phyloP scores from a whole-genome alignment of 1,140 invertebrate genomes.

The Ips typographus region DNA sequence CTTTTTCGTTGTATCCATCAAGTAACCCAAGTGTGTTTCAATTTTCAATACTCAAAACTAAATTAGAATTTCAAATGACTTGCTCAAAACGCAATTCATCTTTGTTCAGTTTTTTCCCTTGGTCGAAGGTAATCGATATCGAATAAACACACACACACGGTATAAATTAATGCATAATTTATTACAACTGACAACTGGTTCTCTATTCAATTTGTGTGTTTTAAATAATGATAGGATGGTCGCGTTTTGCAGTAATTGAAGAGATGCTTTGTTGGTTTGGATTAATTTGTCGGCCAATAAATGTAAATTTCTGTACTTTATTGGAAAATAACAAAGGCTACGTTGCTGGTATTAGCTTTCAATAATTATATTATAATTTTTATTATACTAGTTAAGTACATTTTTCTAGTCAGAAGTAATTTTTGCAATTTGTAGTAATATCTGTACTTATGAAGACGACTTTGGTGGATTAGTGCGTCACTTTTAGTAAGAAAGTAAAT shows the following conservation, averaged over 20 bases:
- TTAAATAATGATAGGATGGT: slow-evolving; percentile 2
- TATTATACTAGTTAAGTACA: too few relatives aligned
- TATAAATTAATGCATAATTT: slow-evolving; percentile 7
- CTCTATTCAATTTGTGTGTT: slow-evolving; percentile 2
- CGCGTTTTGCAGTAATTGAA: background rate
- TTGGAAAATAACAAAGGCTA: too few relatives aligned
- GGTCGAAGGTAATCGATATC: background rate
- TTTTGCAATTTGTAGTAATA: too few relatives aligned
- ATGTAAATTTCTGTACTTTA: too few relatives aligned
- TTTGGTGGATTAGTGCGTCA: too few relatives aligned
- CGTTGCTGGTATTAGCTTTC: too few relatives aligned
- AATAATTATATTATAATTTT: too few relatives aligned
- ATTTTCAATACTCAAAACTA: background rate
- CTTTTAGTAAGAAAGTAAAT: too few relatives aligned
- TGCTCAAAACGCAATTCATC: background rate
- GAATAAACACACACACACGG: slow-evolving; percentile 4
- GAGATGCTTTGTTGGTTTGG: background rate
- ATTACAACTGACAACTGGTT: background rate
- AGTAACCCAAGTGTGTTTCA: too few relatives aligned
- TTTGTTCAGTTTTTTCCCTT: background rate
- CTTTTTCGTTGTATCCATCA: too few relatives aligned
- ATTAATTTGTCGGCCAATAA: background rate
- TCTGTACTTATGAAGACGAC: too few relatives aligned
- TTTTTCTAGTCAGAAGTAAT: too few relatives aligned
- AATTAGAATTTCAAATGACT: slow-evolving; percentile 4